Conservation (phyloP, 2,888 invertebrate genomes). For the Spilarctia lutea region DNA sequence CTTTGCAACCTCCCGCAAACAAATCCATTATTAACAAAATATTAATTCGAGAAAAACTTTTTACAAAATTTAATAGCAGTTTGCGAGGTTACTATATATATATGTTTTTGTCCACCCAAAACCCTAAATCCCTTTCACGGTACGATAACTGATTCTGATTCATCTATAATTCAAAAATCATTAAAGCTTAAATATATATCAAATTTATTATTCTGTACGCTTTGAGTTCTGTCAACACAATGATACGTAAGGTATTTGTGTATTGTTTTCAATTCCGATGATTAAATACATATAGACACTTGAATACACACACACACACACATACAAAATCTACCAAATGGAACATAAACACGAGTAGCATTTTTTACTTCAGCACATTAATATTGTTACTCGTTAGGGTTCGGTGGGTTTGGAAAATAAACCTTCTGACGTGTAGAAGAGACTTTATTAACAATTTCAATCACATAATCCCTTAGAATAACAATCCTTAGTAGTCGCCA, state of each 20-base stretch:
- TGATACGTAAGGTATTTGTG: neutral
- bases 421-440: no score
- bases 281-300: conserved; percentile 1
- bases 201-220: neutral
- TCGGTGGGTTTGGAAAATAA: no score
- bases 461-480: no score
- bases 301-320: neutral
- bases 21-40: no score
- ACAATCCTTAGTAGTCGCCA: no score
- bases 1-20: neutral
- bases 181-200: neutral
- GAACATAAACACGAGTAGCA: neutral
- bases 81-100: no score
- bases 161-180: neutral
- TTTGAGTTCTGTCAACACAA: neutral
- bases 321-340: neutral
- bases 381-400: no score
- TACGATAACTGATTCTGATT: neutral
- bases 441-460: no score
- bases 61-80: no score
- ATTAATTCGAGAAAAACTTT: no score
- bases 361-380: neutral
- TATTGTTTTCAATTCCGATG: neutral
- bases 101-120: no score
- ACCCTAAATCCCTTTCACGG: neutral